Percentiles rank a stretch among this genome's conserved stretches.
Conservation (phyloP, 2,797 vertebrate genomes). For the Psittacula echo region DNA sequence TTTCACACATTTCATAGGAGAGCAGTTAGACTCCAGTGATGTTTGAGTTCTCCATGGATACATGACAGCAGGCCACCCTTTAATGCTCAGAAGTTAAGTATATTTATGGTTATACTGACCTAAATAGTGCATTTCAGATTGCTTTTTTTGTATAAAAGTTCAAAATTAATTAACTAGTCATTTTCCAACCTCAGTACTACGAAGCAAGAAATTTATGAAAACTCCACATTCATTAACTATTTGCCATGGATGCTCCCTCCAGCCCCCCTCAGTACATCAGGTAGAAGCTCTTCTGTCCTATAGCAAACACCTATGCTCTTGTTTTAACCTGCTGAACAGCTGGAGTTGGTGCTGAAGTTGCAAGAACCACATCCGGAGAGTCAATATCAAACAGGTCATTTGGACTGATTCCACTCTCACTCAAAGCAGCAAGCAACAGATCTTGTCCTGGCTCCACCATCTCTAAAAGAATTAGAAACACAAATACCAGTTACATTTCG, state of each 20-base stretch:
- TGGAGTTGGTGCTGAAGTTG: conserved; percentile 78
- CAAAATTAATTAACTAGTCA: neutral
- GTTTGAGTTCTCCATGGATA: neutral
- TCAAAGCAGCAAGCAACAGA: conserved; percentile 96
- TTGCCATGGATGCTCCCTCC: neutral
- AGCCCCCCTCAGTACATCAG: neutral
- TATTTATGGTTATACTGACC: neutral
- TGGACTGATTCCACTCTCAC: conserved; percentile 98
- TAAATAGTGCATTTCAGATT: neutral
- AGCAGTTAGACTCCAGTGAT: neutral
- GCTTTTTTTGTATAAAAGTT: neutral
- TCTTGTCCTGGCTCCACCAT: conserved; percentile 99
- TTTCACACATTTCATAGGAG: neutral
- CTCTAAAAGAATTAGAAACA: conserved; percentile 71
- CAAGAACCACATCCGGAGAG: conserved; percentile 84
- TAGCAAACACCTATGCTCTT: neutral
- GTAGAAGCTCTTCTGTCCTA: neutral
- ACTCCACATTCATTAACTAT: neutral
- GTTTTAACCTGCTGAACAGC: conserved; percentile 87
- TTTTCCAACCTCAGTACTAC: neutral
- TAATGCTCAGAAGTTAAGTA: neutral
- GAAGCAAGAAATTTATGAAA: neutral
- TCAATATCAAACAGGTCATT: conserved; percentile 96
- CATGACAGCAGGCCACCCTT: neutral
- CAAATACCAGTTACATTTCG: neutral